phyloP scores from a whole-genome alignment of 2,797 vertebrate species.

The Megalops cyprinoides region DNA sequence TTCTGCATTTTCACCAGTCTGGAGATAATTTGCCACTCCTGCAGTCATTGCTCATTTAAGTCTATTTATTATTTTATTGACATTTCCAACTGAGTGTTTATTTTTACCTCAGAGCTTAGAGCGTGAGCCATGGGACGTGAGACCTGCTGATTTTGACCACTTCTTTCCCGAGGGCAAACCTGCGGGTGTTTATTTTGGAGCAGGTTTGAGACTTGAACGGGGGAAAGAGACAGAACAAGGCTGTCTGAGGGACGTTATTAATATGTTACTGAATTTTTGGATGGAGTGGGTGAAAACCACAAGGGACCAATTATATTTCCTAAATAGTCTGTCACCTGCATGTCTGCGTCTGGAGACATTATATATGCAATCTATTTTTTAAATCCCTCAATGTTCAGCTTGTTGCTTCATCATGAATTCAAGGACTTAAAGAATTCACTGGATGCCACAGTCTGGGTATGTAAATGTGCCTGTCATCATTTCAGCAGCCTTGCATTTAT shows the following conservation, averaged over 20 bases:
- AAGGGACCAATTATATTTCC: constrained; percentile 25
- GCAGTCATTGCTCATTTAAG: not conserved
- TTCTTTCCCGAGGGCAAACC: constrained; percentile 5
- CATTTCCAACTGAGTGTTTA: not conserved
- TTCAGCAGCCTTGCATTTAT: not conserved
- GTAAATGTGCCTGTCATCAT: not conserved
- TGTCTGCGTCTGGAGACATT: constrained; percentile 24
- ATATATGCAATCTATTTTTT: not conserved
- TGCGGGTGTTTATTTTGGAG: constrained; percentile 11
- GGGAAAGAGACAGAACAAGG: not conserved
- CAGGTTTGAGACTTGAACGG: not conserved
- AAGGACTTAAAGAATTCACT: not conserved
- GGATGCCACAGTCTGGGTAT: not conserved
- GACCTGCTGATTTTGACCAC: constrained; percentile 15
- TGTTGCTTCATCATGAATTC: constrained; percentile 4
- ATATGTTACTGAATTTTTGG: not conserved
- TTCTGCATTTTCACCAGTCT: not conserved
- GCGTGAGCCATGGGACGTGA: not conserved
- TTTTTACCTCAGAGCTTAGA: not conserved
- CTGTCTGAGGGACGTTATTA: constrained; percentile 9
- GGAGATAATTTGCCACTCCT: not conserved
- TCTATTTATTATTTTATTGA: constrained; percentile 13
- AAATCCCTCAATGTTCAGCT: not conserved
- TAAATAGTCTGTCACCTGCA: constrained; percentile 35
- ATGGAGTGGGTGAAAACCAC: constrained; percentile 19